A percentile compares a stretch with the other conserved stretches of the same genome.
Conservation (phyloP, 2,797 vertebrate genomes). For the Halcyon badia region DNA sequence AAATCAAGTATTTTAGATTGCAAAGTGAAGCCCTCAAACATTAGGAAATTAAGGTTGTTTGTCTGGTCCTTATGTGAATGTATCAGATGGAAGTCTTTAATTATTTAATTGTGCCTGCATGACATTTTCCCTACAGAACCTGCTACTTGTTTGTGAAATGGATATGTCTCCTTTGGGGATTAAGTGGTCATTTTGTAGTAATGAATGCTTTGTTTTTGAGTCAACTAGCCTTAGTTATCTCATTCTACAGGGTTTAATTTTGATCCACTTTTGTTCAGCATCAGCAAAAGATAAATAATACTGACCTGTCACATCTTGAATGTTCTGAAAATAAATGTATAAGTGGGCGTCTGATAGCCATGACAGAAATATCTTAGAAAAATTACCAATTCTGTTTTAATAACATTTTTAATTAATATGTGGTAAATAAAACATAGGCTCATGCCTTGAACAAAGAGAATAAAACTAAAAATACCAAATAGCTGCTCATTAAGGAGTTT, state of each 20-base stretch:
- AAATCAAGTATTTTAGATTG: not conserved
- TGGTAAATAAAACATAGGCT: conserved; percentile 43
- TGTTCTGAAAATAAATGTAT: conserved; percentile 15
- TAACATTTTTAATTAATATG: conserved; percentile 23
- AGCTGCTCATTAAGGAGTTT: conserved; percentile 6
- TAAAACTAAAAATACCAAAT: conserved; percentile 10
- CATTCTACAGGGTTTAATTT: conserved; percentile 33
- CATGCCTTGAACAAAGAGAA: not conserved
- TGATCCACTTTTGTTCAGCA: conserved; percentile 1
- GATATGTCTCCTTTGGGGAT: not conserved
- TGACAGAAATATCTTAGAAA: not conserved
- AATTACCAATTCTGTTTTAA: conserved; percentile 34
- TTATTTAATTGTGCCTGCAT: conserved; percentile 13
- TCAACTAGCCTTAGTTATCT: not conserved
- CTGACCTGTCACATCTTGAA: not conserved
- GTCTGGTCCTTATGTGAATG: not conserved
- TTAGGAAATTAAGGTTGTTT: not conserved
- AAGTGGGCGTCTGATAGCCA: not conserved
- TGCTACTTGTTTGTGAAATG: not conserved
- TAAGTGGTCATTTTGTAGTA: conserved; percentile 15
- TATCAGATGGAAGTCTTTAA: not conserved
- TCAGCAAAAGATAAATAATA: conserved; percentile 26
- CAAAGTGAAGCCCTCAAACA: not conserved
- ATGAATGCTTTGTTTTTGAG: conserved; percentile 15
- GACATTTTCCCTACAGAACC: not conserved